phyloP scores from a whole-genome alignment of 2,113 vertebrate species.

The Cervus canadensis region DNA sequence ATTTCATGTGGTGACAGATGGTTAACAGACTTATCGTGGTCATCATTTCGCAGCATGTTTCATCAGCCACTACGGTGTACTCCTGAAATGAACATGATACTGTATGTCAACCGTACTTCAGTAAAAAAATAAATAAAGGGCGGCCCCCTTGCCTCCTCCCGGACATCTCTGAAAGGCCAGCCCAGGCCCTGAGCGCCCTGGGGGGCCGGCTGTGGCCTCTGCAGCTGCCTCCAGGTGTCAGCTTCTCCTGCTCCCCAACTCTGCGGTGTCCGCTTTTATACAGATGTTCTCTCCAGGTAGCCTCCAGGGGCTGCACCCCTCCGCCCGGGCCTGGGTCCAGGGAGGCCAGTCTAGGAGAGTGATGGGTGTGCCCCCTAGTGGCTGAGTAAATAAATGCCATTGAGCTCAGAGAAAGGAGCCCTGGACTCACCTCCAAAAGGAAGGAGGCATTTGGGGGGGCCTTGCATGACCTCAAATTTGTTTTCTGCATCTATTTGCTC shows the following conservation, averaged over 20 bases:
- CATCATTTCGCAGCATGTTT: no score
- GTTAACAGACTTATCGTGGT: background rate
- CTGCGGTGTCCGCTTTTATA: rapidly evolving
- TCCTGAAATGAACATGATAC: background rate
- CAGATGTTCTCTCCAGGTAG: background rate
- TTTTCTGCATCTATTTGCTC: background rate
- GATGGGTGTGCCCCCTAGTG: background rate
- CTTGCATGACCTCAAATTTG: background rate
- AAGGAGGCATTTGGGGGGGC: background rate
- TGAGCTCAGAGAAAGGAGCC: background rate
- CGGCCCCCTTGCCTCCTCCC: background rate
- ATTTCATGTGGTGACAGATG: background rate
- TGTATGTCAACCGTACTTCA: background rate
- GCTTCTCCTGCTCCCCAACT: background rate
- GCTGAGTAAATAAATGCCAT: background rate
- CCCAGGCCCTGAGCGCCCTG: background rate
- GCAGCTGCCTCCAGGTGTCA: background rate
- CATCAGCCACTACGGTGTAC: background rate
- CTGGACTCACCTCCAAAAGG: background rate
- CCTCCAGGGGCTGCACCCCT: background rate
- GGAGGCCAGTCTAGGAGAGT: background rate
- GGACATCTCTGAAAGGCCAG: background rate
- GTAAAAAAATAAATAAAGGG: background rate
- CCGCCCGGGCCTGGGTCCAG: background rate
- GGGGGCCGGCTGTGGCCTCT: background rate